Evolutionary conservation across 1,140 invertebrate genomes (phyloP).

Genomic region (Babylonia areolata): DNA sequence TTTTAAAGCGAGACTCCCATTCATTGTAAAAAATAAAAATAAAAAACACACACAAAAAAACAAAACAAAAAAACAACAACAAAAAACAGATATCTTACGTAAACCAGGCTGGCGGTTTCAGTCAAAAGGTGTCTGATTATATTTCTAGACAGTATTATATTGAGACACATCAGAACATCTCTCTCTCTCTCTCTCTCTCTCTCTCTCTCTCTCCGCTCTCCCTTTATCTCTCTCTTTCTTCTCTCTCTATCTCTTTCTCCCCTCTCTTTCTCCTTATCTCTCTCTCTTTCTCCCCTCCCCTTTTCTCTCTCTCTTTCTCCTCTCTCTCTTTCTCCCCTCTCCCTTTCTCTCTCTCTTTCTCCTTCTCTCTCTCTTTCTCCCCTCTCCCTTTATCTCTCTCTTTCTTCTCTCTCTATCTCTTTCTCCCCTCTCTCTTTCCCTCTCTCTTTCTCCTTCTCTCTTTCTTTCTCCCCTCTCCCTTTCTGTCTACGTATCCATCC

Average conservation of each 20-base stretch:
- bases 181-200: not conserved
- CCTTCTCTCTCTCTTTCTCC: not conserved
- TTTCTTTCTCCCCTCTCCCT: too few relatives aligned
- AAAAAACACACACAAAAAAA: too few relatives aligned
- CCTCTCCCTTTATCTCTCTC: not conserved
- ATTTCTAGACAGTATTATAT: too few relatives aligned
- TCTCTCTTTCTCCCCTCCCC: not conserved
- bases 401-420: not conserved
- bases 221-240: not conserved
- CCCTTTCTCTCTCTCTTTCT: not conserved
- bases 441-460: too few relatives aligned
- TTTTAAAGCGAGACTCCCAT: too few relatives aligned
- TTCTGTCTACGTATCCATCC: too few relatives aligned
- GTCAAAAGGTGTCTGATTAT: too few relatives aligned
- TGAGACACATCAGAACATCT: too few relatives aligned
- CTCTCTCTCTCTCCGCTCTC: not conserved
- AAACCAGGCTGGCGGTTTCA: too few relatives aligned
- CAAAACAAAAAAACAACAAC: too few relatives aligned
- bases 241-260: not conserved
- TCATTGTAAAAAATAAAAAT: too few relatives aligned
- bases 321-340: not conserved
- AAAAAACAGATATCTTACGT: too few relatives aligned
- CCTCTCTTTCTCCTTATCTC: not conserved
- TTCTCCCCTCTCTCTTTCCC: not conserved
- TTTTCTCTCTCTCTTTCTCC: not conserved